These are phyloP conservation scores for Oncorhynchus kisutch DNA, from an alignment of 2,113 vertebrate genomes.

Conservation along the genomic window DNA sequence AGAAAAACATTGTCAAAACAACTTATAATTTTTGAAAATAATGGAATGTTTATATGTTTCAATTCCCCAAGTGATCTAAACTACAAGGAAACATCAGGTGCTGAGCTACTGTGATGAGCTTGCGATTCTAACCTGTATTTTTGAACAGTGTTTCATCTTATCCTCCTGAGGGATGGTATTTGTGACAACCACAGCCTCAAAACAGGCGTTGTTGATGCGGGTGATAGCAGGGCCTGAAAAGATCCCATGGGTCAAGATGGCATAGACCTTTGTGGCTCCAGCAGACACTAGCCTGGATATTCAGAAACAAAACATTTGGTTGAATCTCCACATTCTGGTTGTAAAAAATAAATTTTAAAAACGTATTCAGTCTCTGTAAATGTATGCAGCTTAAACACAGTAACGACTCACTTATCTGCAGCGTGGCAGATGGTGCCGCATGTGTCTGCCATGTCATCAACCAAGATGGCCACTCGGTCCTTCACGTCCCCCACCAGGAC, in stretches of 20 bases:
- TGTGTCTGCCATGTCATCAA: constrained; percentile 89
- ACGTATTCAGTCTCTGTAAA: neutral
- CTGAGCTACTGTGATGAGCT: too few species aligned
- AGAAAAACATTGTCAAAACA: neutral
- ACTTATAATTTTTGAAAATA: too few species aligned
- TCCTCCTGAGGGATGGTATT: constrained; percentile 90
- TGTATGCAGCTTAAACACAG: neutral
- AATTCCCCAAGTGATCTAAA: too few species aligned
- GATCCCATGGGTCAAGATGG: constrained; percentile 87
- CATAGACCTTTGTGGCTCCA: constrained; percentile 87
- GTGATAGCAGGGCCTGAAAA: constrained; percentile 88
- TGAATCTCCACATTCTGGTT: too few species aligned
- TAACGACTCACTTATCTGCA: constrained; percentile 80
- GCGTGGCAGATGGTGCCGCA: constrained; percentile 86
- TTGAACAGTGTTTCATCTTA: constrained; percentile 87
- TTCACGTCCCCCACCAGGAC: constrained; percentile 86
- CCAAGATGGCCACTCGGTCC: constrained; percentile 83
- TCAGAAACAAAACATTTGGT: neutral
- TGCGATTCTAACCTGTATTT: constrained; percentile 78
- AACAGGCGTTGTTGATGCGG: constrained; percentile 84
- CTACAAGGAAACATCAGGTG: too few species aligned
- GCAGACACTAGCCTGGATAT: constrained; percentile 80
- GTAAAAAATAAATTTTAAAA: too few species aligned
- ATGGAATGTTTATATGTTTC: too few species aligned
- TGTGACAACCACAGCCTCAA: constrained; percentile 87